phyloP scores from a whole-genome alignment of 2,888 invertebrate genomes.

The Agonopterix subpropinquella region DNA sequence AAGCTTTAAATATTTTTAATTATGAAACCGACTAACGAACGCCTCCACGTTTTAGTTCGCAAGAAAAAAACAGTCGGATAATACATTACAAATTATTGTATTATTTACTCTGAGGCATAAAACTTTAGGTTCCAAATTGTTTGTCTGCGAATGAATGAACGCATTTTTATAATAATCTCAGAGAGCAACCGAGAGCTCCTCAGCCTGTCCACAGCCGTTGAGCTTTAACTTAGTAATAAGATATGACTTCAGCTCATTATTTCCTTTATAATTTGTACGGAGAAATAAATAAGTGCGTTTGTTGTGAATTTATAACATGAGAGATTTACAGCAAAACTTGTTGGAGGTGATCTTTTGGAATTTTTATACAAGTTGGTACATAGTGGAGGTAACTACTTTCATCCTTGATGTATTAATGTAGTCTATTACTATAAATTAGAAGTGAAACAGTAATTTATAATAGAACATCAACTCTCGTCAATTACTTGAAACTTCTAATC shows the following conservation, averaged over 20 bases:
- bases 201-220: slow-evolving; percentile 54
- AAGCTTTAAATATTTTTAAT: slow-evolving; percentile 62
- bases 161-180: not conserved
- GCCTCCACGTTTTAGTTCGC: slow-evolving; percentile 28
- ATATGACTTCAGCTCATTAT: slow-evolving; percentile 67
- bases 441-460: too few species aligned
- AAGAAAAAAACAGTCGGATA: slow-evolving; percentile 13
- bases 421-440: too few species aligned
- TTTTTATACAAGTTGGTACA: too few species aligned
- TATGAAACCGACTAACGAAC: slow-evolving; percentile 63
- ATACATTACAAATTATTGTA: not conserved
- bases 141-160: not conserved
- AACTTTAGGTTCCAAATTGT: too few species aligned
- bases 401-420: too few species aligned
- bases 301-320: slow-evolving; percentile 49
- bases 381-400: too few species aligned
- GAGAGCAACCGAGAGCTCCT: slow-evolving; percentile 32
- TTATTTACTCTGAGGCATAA: too few species aligned
- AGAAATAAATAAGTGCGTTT: slow-evolving; percentile 47
- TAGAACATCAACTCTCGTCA: too few species aligned
- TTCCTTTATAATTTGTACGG: slow-evolving; percentile 54
- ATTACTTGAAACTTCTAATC: too few species aligned
- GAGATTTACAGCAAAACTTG: slow-evolving; percentile 49
- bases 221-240: slow-evolving; percentile 66
- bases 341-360: slow-evolving; percentile 22